phyloP scores from a whole-genome alignment of 1,140 invertebrate species.

The Meloidogyne floridensis region DNA sequence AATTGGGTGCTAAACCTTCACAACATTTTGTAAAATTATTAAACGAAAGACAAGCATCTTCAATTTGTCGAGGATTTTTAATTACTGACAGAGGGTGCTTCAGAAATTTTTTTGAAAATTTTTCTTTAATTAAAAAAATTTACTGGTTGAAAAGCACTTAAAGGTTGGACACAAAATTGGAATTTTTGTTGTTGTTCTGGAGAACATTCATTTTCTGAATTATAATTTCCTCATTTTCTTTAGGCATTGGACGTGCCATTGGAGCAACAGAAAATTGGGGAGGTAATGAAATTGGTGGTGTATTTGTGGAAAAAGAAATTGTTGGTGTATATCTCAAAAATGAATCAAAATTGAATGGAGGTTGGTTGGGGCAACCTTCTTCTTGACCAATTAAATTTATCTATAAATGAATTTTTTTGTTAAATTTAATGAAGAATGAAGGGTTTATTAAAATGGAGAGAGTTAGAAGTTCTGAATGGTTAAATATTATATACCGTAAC shows the following conservation, averaged over 20 bases:
- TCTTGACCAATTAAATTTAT: constrained; percentile 58
- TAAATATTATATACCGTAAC: too few species aligned
- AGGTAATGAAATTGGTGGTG: constrained; percentile 4
- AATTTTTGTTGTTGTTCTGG: constrained; percentile 55
- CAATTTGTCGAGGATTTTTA: constrained; percentile 57
- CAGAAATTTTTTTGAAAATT: not conserved
- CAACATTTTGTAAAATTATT: constrained; percentile 56
- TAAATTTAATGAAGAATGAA: too few species aligned
- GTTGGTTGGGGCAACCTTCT: constrained; percentile 59
- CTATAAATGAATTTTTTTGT: constrained; percentile 33
- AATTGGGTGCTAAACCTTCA: constrained; percentile 17
- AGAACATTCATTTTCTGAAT: constrained; percentile 38
- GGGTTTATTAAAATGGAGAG: too few species aligned
- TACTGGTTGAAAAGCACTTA: constrained; percentile 59
- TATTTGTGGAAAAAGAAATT: too few species aligned
- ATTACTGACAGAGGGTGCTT: constrained; percentile 61
- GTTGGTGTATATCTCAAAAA: constrained; percentile 37
- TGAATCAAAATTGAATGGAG: constrained; percentile 53
- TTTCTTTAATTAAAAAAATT: too few species aligned
- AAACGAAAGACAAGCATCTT: constrained; percentile 59
- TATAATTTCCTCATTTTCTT: constrained; percentile 1
- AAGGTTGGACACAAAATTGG: constrained; percentile 52
- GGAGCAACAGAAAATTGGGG: constrained; percentile 32
- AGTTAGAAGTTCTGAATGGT: too few species aligned
- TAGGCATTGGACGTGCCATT: constrained; percentile 43